phyloP scores from a whole-genome alignment of 2,797 vertebrate species.

The Paramormyrops hopkinsi region DNA sequence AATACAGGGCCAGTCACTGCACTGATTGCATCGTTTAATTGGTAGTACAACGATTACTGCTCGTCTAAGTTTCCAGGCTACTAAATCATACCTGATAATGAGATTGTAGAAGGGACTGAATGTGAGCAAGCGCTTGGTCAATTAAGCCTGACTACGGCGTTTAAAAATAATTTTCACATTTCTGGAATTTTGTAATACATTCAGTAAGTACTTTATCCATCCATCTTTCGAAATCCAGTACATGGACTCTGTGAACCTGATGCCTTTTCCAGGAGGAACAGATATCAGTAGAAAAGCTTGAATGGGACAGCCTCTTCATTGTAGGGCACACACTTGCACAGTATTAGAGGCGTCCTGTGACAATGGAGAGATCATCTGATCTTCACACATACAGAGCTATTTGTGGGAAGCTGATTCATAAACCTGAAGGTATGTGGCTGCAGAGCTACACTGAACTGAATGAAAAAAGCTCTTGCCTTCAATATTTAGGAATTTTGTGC shows the following conservation, averaged over 20 bases:
- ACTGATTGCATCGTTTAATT: background rate
- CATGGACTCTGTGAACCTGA: background rate
- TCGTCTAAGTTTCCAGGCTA: background rate
- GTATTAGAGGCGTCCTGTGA: background rate
- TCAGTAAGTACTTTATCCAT: background rate
- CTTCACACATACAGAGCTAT: background rate
- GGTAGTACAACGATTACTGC: background rate
- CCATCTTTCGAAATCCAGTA: background rate
- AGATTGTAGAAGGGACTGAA: background rate
- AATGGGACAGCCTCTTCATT: background rate
- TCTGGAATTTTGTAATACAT: background rate
- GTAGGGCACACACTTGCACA: background rate
- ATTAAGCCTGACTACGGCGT: background rate
- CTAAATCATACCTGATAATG: background rate
- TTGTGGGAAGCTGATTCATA: background rate
- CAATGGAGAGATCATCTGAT: background rate
- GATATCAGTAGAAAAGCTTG: background rate
- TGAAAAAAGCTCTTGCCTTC: background rate
- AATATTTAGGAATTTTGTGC: background rate
- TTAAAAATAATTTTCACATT: background rate
- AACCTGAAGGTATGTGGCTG: background rate
- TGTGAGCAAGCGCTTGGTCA: background rate
- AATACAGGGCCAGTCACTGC: background rate
- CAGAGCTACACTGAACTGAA: background rate
- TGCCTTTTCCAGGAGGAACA: background rate